Base-by-base conservation (phyloP, 2,888 invertebrate genomes). In the Cepaea hortensis region DNA sequence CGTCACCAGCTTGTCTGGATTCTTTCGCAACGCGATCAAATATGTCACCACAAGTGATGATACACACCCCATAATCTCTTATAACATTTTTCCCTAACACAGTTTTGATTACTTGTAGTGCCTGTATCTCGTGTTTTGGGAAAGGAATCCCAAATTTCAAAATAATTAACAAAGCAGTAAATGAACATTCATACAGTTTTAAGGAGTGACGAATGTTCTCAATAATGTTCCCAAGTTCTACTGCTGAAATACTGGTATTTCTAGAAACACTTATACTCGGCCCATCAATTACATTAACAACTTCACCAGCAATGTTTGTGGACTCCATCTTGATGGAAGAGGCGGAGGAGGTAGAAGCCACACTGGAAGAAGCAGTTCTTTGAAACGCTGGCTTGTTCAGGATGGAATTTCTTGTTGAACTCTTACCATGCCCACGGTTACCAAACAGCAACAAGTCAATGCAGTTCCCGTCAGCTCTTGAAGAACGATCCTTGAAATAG, bases 61-160 rank as follows among this genome's bases (percentile, higher is more conserved):
- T 81, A 82, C 86, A 86, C 20, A 86, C 61, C 7, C 81, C 68
- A 46, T 76, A 81, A 11, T 70, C 72, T 18, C 65, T 81, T 15
- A 86, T 76, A 65, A 86, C 82, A 76, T 86, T 65, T 18, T 82
- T 20, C 13, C 86, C 86, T 9, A 86, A 68, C 48, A 86, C 61
- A 15, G 81, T 65, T 48, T 82, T 86, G 62, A 86, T 75, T 15
- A 82, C 35, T 46, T 46, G 72, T 11, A 86, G 75, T 23, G 86
- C 61, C 61, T 82, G 72, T 3, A 7, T 65, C 46, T 86, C 86
- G 35, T 86, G 80, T 13, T 65, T 75, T 23, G 86, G 81, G 46
- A 82, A 80, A 0, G 81, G 75, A 15, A 48, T 9, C 23, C 86
- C 86, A 70, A 82, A 86, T 35, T 80, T 62, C 35, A 86, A n/a